Conservation (phyloP, 1,140 invertebrate species). For the Pseudomyrmex concolor region DNA sequence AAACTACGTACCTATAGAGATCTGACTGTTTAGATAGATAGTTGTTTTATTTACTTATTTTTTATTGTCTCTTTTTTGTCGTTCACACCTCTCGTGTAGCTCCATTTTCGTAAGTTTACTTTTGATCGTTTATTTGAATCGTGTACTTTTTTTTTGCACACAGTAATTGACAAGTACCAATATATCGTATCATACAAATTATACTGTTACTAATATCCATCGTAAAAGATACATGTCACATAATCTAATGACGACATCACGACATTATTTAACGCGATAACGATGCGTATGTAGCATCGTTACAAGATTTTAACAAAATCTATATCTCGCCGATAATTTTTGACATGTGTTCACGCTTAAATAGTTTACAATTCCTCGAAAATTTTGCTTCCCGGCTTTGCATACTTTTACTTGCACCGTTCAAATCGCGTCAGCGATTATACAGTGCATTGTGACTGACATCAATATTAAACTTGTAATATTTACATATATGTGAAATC, state of each 20-base stretch:
- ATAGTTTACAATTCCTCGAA: constrained; percentile 47
- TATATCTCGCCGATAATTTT: background rate
- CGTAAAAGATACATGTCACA: constrained; percentile 1
- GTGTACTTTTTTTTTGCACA: constrained; percentile 15
- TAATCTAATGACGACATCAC: background rate
- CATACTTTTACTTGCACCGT: constrained; percentile 49
- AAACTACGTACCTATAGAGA: background rate
- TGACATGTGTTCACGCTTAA: constrained; percentile 51
- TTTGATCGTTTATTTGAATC: background rate
- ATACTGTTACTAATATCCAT: background rate
- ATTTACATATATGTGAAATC: background rate
- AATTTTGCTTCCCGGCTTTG: constrained; percentile 64
- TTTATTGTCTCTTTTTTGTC: constrained; percentile 43
- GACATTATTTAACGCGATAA: background rate
- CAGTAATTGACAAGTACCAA: constrained; percentile 20
- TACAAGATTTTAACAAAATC: constrained; percentile 16
- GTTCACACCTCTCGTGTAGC: background rate
- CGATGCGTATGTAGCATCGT: background rate
- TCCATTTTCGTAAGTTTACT: constrained; percentile 18
- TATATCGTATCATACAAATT: background rate
- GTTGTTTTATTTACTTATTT: constrained; percentile 59
- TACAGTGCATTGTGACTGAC: constrained; percentile 26
- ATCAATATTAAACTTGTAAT: constrained; percentile 24
- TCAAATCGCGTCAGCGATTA: constrained; percentile 14
- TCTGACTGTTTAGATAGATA: constrained; percentile 17